These are phyloP conservation scores for Zalophus californianus DNA, from an alignment of 2,797 vertebrate species.

Conservation along the genomic window DNA sequence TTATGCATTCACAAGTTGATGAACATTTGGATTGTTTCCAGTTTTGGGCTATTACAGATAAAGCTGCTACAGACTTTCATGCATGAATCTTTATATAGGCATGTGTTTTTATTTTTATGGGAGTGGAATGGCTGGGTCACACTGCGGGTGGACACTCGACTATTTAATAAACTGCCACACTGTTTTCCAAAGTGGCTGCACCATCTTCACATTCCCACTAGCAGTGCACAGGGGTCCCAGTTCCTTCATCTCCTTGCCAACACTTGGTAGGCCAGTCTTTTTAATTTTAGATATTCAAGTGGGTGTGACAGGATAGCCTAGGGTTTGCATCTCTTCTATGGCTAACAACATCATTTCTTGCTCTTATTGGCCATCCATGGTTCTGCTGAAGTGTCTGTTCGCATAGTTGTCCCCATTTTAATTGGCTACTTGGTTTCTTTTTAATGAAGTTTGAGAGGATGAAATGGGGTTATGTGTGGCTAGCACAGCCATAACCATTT, in stretches of 20 bases:
- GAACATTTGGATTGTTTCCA: not conserved
- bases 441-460: not conserved
- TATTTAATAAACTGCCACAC: not conserved
- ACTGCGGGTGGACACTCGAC: not conserved
- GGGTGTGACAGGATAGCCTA: accelerated
- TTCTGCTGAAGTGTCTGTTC: not conserved
- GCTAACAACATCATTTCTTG: accelerated
- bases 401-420: not conserved
- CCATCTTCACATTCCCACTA: not conserved
- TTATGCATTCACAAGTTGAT: not conserved
- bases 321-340: not conserved
- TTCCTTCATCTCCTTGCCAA: accelerated
- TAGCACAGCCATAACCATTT: accelerated
- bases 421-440: not conserved
- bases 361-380: not conserved
- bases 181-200: not conserved
- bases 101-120: not conserved
- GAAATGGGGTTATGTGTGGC: accelerated
- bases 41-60: not conserved
- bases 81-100: not conserved
- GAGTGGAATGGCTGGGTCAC: not conserved
- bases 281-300: too few relatives aligned
- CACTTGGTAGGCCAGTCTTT: accelerated
- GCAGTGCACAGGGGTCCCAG: accelerated
- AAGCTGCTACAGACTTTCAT: not conserved